A percentile compares a stretch with the other conserved stretches of the same genome.
phyloP scores from a whole-genome alignment of 2,888 invertebrate species.

The Mylabris sibirica region DNA sequence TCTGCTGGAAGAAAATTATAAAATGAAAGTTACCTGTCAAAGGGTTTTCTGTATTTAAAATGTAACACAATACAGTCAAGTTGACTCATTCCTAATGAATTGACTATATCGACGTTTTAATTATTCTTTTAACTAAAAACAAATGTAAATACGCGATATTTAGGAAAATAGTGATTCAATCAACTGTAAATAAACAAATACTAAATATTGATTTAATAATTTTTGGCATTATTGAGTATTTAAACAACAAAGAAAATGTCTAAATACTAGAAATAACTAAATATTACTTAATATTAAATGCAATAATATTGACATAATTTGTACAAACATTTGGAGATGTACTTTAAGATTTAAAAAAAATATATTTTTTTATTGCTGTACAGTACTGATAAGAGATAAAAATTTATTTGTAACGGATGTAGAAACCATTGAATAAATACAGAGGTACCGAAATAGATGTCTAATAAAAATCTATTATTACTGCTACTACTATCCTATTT shows the following conservation, averaged over 20 bases:
- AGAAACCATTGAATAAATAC: not conserved
- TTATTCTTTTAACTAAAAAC: too few relatives aligned
- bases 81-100: too few relatives aligned
- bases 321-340: not conserved
- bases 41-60: too few relatives aligned
- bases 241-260: not conserved
- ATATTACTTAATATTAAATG: not conserved
- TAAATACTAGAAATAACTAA: not conserved
- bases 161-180: too few relatives aligned
- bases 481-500: not conserved
- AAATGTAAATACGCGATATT: too few relatives aligned
- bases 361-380: not conserved
- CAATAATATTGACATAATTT: constrained; percentile 9
- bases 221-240: not conserved
- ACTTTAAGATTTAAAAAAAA: not conserved
- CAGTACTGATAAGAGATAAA: not conserved
- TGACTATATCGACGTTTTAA: too few relatives aligned
- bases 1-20: too few relatives aligned
- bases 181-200: not conserved
- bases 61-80: too few relatives aligned
- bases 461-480: not conserved
- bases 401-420: not conserved
- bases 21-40: too few relatives aligned
- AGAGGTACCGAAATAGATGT: not conserved
- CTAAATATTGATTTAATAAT: not conserved